Evolutionary conservation across 2,113 vertebrate species (phyloP).

Genomic region (Triplophysa tibetana): DNA sequence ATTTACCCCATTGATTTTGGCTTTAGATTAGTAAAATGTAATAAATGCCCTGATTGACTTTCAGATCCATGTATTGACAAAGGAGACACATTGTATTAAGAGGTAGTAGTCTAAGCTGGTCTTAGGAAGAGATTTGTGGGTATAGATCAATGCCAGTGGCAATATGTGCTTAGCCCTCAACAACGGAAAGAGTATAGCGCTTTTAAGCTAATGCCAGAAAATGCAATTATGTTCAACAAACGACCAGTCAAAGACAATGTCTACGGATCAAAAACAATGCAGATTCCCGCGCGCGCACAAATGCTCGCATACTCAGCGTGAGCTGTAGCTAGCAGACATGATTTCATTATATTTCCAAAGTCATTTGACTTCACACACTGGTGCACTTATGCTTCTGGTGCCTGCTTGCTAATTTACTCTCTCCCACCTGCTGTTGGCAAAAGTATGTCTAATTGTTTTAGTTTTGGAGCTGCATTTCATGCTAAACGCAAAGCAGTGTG

Average conservation of each 20-base stretch:
- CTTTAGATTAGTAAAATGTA: slow-evolving; percentile 41
- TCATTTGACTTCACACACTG: slow-evolving; percentile 47
- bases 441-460: slow-evolving; percentile 55
- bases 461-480: slow-evolving; percentile 38
- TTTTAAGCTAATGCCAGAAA: slow-evolving; percentile 23
- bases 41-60: slow-evolving; percentile 41
- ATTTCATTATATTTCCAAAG: slow-evolving; percentile 47
- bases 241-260: neutral
- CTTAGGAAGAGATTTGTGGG: slow-evolving; percentile 33
- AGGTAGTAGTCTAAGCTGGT: slow-evolving; percentile 20
- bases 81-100: slow-evolving; percentile 28
- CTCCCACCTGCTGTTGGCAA: slow-evolving; percentile 45
- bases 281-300: slow-evolving; percentile 18
- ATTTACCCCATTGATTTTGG: slow-evolving; percentile 40
- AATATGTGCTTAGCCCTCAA: slow-evolving; percentile 26
- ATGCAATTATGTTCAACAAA: slow-evolving; percentile 20
- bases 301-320: slow-evolving; percentile 43
- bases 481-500: slow-evolving; percentile 34
- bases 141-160: slow-evolving; percentile 27
- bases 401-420: slow-evolving; percentile 22
- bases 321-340: slow-evolving; percentile 26
- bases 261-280: slow-evolving; percentile 27
- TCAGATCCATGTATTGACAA: slow-evolving; percentile 42
- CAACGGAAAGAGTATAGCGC: slow-evolving; percentile 24
- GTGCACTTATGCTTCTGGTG: slow-evolving; percentile 1